Percentiles rank a stretch among this genome's conserved stretches.
Evolutionary conservation across 1,140 invertebrate genomes (phyloP).

Genomic region (Listronotus oregonensis): DNA sequence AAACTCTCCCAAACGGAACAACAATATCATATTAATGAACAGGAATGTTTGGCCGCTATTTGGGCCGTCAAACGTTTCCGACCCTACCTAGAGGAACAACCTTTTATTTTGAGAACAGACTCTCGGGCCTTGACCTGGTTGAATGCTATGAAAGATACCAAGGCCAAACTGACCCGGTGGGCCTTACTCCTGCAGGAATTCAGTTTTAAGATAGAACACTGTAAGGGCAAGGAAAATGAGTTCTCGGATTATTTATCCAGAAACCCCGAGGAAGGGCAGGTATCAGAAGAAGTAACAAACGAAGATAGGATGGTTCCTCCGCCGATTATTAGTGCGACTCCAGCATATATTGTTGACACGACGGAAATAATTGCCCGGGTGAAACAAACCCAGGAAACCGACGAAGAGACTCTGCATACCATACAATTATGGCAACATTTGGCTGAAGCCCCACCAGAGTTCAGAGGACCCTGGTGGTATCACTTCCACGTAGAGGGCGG

Average conservation of each 20-base stretch:
- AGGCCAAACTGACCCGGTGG: conserved; percentile 48
- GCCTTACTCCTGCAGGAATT: conserved; percentile 43
- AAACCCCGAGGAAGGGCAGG: too few relatives aligned
- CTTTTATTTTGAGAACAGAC: conserved; percentile 30
- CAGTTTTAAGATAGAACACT: conserved; percentile 38
- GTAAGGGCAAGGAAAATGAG: conserved; percentile 41
- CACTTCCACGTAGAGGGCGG: neutral
- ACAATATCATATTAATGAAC: conserved; percentile 32
- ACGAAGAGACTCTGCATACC: neutral
- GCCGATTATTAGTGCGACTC: too few relatives aligned
- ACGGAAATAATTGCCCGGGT: too few relatives aligned
- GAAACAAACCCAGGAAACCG: conserved; percentile 19
- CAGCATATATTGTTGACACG: too few relatives aligned
- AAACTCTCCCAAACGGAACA: conserved; percentile 17
- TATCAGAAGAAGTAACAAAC: too few relatives aligned
- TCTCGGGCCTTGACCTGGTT: conserved; percentile 43
- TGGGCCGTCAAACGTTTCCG: conserved; percentile 53
- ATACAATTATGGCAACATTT: neutral
- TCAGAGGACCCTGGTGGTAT: too few relatives aligned
- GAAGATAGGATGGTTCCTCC: too few relatives aligned
- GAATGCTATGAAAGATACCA: conserved; percentile 30
- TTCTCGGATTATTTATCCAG: conserved; percentile 22
- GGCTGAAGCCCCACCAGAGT: neutral
- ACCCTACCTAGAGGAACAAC: conserved; percentile 43
- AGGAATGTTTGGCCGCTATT: conserved; percentile 45